Evolutionary conservation across 1,140 invertebrate species (phyloP).

Genomic region (Pygmarrhopalites habei): DNA sequence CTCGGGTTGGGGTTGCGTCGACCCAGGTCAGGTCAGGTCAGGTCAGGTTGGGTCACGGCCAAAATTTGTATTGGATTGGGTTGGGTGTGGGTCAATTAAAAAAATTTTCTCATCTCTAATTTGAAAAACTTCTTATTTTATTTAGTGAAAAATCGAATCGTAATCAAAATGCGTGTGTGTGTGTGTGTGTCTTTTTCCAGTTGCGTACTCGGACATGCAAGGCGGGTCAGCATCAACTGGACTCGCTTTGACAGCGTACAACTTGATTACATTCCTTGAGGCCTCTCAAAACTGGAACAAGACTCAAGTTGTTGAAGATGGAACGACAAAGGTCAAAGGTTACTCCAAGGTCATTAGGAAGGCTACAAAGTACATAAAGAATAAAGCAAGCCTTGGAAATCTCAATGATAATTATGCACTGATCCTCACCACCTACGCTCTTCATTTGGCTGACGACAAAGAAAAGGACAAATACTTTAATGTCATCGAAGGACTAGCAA

Average conservation of each 20-base stretch:
- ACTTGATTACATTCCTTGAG: constrained; percentile 17
- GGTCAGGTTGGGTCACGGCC: too few relatives aligned
- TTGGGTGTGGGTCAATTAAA: too few relatives aligned
- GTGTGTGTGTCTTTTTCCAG: constrained; percentile 23
- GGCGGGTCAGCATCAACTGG: constrained; percentile 11
- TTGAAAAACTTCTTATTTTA: too few relatives aligned
- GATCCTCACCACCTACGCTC: constrained; percentile 49
- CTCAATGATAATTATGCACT: constrained; percentile 57
- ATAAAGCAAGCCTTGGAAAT: constrained; percentile 45
- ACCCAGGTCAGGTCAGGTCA: too few relatives aligned
- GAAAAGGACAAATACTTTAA: not conserved
- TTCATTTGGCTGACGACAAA: constrained; percentile 47
- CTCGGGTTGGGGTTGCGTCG: too few relatives aligned
- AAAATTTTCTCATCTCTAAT: too few relatives aligned
- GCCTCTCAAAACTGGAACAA: constrained; percentile 3
- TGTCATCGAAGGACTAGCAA: constrained; percentile 35
- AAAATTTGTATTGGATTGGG: too few relatives aligned
- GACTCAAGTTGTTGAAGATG: not conserved
- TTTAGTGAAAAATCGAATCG: too few relatives aligned
- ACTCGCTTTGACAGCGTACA: constrained; percentile 17
- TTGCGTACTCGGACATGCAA: constrained; percentile 21
- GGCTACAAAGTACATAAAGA: constrained; percentile 69
- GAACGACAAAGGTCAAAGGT: constrained; percentile 35
- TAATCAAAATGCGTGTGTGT: constrained; percentile 13
- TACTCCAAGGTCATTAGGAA: constrained; percentile 61